Conservation (phyloP, 1,140 invertebrate genomes). For the Aleiodes sp. region DNA sequence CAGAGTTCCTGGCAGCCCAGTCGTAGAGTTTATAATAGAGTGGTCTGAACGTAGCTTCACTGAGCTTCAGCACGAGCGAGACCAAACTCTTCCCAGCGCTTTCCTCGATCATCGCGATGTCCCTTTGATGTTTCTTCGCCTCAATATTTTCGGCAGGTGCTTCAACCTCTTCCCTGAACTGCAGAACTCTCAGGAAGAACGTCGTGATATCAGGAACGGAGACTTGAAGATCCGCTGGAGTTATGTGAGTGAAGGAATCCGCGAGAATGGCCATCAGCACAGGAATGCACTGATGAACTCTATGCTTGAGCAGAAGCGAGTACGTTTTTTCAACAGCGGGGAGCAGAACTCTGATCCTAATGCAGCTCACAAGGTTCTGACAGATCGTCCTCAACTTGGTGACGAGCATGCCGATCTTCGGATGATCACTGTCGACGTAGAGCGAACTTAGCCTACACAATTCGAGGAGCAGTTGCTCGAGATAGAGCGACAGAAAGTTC, state of each 20-base stretch:
- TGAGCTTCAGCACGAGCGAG: constrained; percentile 84
- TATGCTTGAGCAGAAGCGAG: constrained; percentile 69
- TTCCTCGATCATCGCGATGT: constrained; percentile 72
- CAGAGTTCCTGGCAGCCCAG: constrained; percentile 77
- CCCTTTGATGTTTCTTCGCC: constrained; percentile 49
- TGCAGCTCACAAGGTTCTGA: constrained; percentile 74
- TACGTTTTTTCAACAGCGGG: constrained; percentile 77
- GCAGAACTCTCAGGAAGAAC: constrained; percentile 81
- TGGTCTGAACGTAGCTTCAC: constrained; percentile 86
- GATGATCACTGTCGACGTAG: constrained; percentile 54
- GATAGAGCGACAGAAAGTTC: constrained; percentile 84
- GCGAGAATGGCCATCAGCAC: constrained; percentile 79
- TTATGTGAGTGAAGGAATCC: constrained; percentile 72
- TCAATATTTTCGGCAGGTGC: constrained; percentile 54
- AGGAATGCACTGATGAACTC: constrained; percentile 71
- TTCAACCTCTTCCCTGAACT: constrained; percentile 71
- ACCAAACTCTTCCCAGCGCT: constrained; percentile 79
- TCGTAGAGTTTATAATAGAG: constrained; percentile 87
- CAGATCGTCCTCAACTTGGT: constrained; percentile 71
- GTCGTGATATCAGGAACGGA: constrained; percentile 74
- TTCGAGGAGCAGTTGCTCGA: constrained; percentile 77
- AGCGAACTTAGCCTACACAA: constrained; percentile 69
- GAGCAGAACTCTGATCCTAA: constrained; percentile 79
- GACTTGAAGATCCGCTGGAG: constrained; percentile 70
- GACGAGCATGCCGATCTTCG: constrained; percentile 66